Percentiles rank a stretch among this genome's conserved stretches.
Conservation (phyloP, 2,888 invertebrate genomes). For the Drosophila antonietae region DNA sequence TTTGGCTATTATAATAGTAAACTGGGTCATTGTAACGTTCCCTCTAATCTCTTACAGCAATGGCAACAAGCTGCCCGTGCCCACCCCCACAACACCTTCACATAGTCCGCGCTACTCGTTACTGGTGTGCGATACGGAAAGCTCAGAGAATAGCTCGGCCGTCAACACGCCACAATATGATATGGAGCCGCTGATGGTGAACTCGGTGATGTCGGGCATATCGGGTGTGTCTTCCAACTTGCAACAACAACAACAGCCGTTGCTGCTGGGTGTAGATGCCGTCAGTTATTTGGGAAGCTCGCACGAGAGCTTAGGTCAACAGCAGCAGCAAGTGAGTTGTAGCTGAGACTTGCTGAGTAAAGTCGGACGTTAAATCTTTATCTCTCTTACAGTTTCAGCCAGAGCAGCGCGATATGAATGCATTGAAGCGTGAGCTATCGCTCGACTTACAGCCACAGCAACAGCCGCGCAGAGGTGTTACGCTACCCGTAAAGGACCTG, state of each 20-base stretch:
- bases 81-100: conserved; percentile 83
- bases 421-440: conserved; percentile 84
- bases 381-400: conserved; percentile 41
- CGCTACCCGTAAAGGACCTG: conserved; percentile 73
- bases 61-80: conserved; percentile 70
- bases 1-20: too few relatives aligned
- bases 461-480: conserved; percentile 66
- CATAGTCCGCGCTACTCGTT: conserved; percentile 85
- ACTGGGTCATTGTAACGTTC: neutral
- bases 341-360: too few relatives aligned
- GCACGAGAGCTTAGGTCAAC: conserved; percentile 80
- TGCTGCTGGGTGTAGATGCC: conserved; percentile 70
- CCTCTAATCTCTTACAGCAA: conserved; percentile 16
- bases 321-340: conserved; percentile 66
- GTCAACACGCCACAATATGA: conserved; percentile 84
- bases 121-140: conserved; percentile 83
- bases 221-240: conserved; percentile 76
- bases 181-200: conserved; percentile 82
- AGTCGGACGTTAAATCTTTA: neutral
- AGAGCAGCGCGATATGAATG: conserved; percentile 83
- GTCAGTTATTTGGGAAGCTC: conserved; percentile 79
- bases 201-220: conserved; percentile 76
- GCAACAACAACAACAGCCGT: conserved; percentile 77
- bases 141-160: conserved; percentile 84
- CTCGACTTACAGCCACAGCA: conserved; percentile 81